Base-by-base conservation (phyloP, 1,140 invertebrate species). In the Drosophila azteca region DNA sequence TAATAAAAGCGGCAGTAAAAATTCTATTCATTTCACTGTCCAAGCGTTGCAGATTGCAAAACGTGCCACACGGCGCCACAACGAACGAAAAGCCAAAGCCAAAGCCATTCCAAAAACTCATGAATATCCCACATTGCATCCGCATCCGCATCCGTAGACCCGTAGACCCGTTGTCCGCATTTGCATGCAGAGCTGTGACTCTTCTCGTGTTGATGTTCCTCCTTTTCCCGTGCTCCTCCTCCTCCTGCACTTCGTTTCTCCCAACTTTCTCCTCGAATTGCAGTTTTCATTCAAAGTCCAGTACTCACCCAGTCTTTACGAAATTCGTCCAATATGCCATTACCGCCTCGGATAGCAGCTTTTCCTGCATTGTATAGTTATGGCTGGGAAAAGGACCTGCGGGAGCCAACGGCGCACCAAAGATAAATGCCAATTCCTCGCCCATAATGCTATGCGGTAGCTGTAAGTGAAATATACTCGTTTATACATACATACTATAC, bases 241-340 rank as follows among this genome's bases (percentile, higher is more conserved):
- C 26, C 29, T 35, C 13, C 17, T 1, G 8, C 8, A 26, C 11
- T 11, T 26, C 3, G 4, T 1, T 39, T 39, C 35, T 2, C 31
- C 44, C 64, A 87, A 77, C 77, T 74, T 73, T 85, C 61, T 60
- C 44, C 68, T 3, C 31, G 3, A 73, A 85, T 79, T 82, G 76
- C 83, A 88, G 75, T 87, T 85, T 69, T 63, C 62, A 49, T 77
- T 62, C 48, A 24, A 49, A 48, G 45, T 11, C n/a, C 48, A 74
- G 57, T 71, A 92, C 93, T 93, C 92, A 96, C 97, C 97, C 97
- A 48, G 95, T 95, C 92, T 96, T 96, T 2, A 96, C 96, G 90
- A 98, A 98, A 92, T 97, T 98, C 35, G 95, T 95, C 95, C 96
- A 97, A 92, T 96, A 95, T 68, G 94, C 94, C 96, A 98, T 97